Evolutionary conservation across 92 coral and sea anemone genomes (phyloP), one percentile per base, ranked within the genome.

Genomic region (Zoanthus solanderi): DNA sequence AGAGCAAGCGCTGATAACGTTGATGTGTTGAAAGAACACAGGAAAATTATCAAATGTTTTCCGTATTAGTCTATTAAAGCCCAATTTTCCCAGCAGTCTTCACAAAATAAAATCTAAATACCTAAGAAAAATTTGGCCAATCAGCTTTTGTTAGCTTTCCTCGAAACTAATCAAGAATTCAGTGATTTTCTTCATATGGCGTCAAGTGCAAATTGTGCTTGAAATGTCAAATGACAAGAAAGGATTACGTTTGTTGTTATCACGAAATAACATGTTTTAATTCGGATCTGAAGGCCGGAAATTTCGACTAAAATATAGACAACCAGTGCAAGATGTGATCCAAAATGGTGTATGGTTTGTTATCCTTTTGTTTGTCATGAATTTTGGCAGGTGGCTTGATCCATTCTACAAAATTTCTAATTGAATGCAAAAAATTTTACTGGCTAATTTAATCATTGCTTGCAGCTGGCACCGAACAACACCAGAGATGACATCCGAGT

Each of bases 361-460:
- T 65, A 12, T 65, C 61, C 47, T 63, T 65, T 66, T 81, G 85
- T 81, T 65, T 81, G 85, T 18, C 28, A 81, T 81, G 75, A 23
- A 13, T 65, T 75, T 46, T 81, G 85, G 85, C 85, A 81, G 85
- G 85, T 81, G 85, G 85, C 75, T 42, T 8, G 7, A 6, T 50
- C 76, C 11, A 66, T 50, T 81, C 60, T 60, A 81, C 85, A 81
- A 81, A 81, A 81, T 52, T 81, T 67, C 61, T 66, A 66, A 66
- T 81, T 66, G 85, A 81, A 81, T 81, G 85, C 85, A 81, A 52
- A 37, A 71, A 81, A 81, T 81, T 81, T 81, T 63, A 67, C 85
- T 81, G 85, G 75, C 85, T 81, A 81, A 81, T 81, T 81, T 66
- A 81, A 81, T 81, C 85, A 81, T 63, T n/a, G 84, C 75, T 71